Evolutionary conservation across 1,140 invertebrate species (phyloP).

Genomic region (Melipona quadrifasciata): DNA sequence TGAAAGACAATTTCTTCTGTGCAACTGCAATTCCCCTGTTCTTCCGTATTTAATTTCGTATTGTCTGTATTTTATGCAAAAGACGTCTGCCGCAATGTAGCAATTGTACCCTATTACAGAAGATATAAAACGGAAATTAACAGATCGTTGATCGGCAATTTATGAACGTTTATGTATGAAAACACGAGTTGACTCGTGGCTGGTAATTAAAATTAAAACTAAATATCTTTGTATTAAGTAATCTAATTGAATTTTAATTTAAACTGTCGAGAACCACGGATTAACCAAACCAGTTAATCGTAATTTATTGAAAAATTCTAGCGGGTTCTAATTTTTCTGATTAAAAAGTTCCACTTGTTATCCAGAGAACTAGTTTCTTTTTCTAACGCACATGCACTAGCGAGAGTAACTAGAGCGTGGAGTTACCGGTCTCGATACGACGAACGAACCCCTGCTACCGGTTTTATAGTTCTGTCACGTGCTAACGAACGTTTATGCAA

Average conservation of each 20-base stretch:
- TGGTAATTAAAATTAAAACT: background rate
- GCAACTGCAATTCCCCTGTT: background rate
- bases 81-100: too few relatives aligned
- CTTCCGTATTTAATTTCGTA: background rate
- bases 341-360: background rate
- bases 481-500: conserved; percentile 51
- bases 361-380: conserved; percentile 21
- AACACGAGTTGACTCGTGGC: too few relatives aligned
- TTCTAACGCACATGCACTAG: background rate
- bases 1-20: too few relatives aligned
- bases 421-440: conserved; percentile 38
- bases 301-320: background rate
- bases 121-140: background rate
- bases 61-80: background rate
- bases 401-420: conserved; percentile 41
- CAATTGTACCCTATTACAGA: background rate
- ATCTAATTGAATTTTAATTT: background rate
- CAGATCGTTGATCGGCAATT: too few relatives aligned
- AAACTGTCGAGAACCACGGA: background rate
- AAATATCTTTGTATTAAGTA: background rate
- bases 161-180: too few relatives aligned
- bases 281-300: background rate
- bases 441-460: conserved; percentile 13
- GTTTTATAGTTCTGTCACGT: conserved; percentile 31
- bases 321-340: background rate